phyloP scores from a whole-genome alignment of 2,797 vertebrate species.

The Takifugu rubripes region DNA sequence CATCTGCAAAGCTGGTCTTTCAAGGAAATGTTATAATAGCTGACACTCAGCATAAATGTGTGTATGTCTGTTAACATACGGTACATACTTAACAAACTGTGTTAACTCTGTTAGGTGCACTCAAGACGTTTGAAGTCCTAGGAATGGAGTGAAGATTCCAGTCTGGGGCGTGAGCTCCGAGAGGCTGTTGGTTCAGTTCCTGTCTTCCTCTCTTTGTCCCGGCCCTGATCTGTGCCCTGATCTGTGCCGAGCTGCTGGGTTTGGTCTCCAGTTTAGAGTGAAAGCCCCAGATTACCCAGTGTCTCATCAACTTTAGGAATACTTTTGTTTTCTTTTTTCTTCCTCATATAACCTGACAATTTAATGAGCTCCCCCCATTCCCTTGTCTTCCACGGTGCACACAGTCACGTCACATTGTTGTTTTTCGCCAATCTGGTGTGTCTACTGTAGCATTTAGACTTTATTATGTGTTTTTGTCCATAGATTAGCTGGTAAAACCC shows the following conservation, averaged over 20 bases:
- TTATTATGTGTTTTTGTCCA: too few relatives aligned
- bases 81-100: background rate
- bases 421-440: too few relatives aligned
- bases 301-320: background rate
- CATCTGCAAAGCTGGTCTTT: conserved; percentile 2
- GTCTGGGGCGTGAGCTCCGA: conserved; percentile 32
- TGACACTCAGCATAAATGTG: background rate
- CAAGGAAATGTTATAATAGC: conserved; percentile 1
- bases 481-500: background rate
- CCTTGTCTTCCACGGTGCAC: too few relatives aligned
- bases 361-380: too few relatives aligned
- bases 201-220: conserved; percentile 1
- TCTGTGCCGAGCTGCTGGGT: background rate
- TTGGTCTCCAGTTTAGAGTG: background rate
- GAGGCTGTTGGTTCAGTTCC: conserved; percentile 4
- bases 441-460: too few relatives aligned
- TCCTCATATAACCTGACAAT: too few relatives aligned
- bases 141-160: conserved; percentile 26
- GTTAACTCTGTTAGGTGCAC: background rate
- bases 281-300: conserved; percentile 49
- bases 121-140: background rate
- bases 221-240: background rate
- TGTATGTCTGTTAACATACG: background rate
- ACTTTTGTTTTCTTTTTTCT: too few relatives aligned
- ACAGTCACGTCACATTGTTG: too few relatives aligned